phyloP scores from a whole-genome alignment of 2,113 vertebrate species.

The Pithys albifrons region DNA sequence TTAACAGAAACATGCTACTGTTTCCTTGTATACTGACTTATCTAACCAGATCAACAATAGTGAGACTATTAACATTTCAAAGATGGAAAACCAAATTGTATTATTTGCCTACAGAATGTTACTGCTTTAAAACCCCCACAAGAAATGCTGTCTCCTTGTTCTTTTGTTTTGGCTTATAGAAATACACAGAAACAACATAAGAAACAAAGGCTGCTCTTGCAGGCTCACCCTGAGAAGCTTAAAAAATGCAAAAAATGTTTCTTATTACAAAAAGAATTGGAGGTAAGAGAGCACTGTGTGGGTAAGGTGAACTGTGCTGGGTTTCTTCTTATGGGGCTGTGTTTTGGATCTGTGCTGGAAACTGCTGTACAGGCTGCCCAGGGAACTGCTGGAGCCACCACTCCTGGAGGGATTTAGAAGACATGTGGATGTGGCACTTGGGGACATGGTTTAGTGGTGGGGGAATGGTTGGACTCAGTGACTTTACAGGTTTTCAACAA shows the following conservation, averaged over 20 bases:
- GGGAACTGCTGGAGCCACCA: neutral
- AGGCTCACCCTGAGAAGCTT: neutral
- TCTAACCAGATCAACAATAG: neutral
- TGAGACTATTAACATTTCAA: neutral
- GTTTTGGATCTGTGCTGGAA: neutral
- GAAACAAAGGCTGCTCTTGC: neutral
- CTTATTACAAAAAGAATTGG: neutral
- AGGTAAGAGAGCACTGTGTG: neutral
- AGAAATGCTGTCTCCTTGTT: neutral
- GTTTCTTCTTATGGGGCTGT: neutral
- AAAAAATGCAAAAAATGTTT: neutral
- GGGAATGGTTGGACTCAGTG: neutral
- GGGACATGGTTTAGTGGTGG: neutral
- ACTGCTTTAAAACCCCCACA: neutral
- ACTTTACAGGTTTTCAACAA: neutral
- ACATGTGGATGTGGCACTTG: neutral
- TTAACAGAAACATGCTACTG: neutral
- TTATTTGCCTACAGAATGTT: neutral
- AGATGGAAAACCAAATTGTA: neutral
- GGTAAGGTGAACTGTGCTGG: neutral
- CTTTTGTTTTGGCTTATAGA: neutral
- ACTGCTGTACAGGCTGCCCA: neutral
- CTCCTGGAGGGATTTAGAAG: neutral
- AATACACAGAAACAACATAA: neutral
- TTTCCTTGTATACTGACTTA: neutral